Percentiles rank a stretch among this genome's conserved stretches.
These are phyloP conservation scores for Mycalesis mineus DNA, from an alignment of 2,888 invertebrate species.

Conservation along the genomic window DNA sequence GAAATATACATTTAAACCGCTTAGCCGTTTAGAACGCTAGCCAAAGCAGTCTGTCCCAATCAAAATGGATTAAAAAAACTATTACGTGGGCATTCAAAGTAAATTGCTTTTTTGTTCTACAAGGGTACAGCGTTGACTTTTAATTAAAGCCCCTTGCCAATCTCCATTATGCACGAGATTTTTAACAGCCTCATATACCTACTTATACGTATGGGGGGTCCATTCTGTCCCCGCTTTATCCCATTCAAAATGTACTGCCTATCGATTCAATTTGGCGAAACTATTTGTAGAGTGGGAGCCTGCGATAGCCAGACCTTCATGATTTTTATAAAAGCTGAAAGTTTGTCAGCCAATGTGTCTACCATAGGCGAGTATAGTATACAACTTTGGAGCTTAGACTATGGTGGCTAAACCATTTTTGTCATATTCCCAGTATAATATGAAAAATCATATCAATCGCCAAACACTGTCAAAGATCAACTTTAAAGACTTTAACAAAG, in stretches of 20 bases:
- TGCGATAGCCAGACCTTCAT: no score
- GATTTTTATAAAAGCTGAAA: no score
- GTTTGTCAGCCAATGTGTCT: no score
- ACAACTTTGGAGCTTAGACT: no score
- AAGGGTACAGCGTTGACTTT: slow-evolving; percentile 62
- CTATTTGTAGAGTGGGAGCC: no score
- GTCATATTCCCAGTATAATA: no score
- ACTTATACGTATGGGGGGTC: slow-evolving; percentile 24
- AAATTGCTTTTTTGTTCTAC: slow-evolving; percentile 61
- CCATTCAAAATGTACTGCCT: slow-evolving; percentile 10
- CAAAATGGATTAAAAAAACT: slow-evolving; percentile 31
- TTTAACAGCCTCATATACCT: slow-evolving; percentile 53
- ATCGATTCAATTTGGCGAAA: slow-evolving; percentile 5
- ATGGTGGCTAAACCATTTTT: no score
- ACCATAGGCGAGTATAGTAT: no score
- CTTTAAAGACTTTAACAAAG: no score
- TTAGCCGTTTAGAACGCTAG: slow-evolving; percentile 14
- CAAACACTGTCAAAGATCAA: no score
- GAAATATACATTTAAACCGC: slow-evolving; percentile 12
- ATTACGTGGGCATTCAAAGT: slow-evolving; percentile 51
- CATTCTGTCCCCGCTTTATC: slow-evolving; percentile 11
- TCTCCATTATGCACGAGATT: slow-evolving; percentile 64
- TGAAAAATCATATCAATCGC: no score
- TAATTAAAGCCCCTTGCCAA: slow-evolving; percentile 70
- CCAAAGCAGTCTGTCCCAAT: slow-evolving; percentile 20